Evolutionary conservation across 2,113 vertebrate species (phyloP), one percentile per base, ranked within the genome.

Genomic region (Actinemys pallida): DNA sequence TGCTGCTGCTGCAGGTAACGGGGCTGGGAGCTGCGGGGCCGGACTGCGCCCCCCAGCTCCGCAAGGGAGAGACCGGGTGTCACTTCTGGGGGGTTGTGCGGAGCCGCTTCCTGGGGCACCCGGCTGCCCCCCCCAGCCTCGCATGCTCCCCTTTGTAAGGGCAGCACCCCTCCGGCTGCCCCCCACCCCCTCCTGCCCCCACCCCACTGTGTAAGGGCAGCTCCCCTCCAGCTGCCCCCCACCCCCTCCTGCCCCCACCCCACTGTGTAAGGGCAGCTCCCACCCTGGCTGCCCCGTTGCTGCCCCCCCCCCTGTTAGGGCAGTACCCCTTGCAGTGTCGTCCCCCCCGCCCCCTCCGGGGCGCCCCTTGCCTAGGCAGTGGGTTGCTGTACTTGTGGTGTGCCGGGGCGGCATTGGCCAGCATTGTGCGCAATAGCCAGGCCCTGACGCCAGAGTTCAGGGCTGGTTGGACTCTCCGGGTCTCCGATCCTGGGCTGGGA

Each of bases 1-100:
- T 39, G 4, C 39, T 39, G 39, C 65, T 97, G 59, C 93, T 97
- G 80, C 97, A 97, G 97, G 97, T 98, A 89, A 95, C 45, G 93
- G 27, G 62, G 24, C 13, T 42, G 39, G 39, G 39, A 42, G 39
- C 39, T 42, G 39, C 45, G 93, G 27, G 62, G 24, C 13, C 88
- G 52, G n/a, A 50, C 84, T 69, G 92, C 45, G 79, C 1, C 5
- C 4, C 62, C 94, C 11, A 89, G 47, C 86, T 90, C 53, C 5
- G 69, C 89, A n/a, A 22, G 8, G 78, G 24, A 11, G 56, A 54
- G 53, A 4, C 24, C 24, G 9, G 56, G 56, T 5, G 24, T 57
- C 56, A 27, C 56, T 57, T 10, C 9, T 24, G 42, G 56, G 56
- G 56, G 56, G 56, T 11, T 22, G 19, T 22, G 53, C 56, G 19